These are phyloP conservation scores for Glyptemys insculpta DNA, from an alignment of 2,797 vertebrate species.

Conservation along the genomic window DNA sequence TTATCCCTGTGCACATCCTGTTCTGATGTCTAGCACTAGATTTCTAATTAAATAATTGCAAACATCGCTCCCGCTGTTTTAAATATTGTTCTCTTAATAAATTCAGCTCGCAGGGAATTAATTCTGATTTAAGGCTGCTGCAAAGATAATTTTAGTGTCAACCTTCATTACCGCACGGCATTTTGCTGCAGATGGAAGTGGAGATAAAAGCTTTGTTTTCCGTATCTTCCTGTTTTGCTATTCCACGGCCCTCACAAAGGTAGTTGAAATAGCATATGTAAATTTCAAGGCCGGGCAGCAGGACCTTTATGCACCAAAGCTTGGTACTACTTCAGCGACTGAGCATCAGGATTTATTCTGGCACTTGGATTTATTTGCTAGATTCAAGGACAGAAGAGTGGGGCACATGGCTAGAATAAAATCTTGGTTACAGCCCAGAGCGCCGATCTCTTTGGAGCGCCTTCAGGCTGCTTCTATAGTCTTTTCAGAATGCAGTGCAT, in stretches of 20 bases:
- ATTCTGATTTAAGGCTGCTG: neutral
- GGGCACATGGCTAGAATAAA: neutral
- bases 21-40: constrained; percentile 29
- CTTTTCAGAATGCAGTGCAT: neutral
- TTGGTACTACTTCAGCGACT: fast-evolving
- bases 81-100: constrained; percentile 5
- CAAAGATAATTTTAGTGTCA: neutral
- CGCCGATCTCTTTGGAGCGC: too few relatives aligned
- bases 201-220: neutral
- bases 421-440: neutral
- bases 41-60: constrained; percentile 51
- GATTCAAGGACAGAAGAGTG: fast-evolving
- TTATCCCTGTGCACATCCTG: constrained; percentile 13
- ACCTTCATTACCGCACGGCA: neutral
- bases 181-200: neutral
- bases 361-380: neutral
- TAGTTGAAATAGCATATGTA: neutral
- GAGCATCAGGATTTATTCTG: fast-evolving
- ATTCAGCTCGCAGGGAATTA: neutral
- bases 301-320: fast-evolving
- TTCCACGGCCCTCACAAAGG: neutral
- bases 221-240: neutral
- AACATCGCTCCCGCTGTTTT: neutral
- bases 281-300: neutral
- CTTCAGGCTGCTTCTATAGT: neutral